Evolutionary conservation across 2,113 vertebrate genomes (phyloP), one percentile per base, ranked within the genome.

Genomic region (Upupa epops): DNA sequence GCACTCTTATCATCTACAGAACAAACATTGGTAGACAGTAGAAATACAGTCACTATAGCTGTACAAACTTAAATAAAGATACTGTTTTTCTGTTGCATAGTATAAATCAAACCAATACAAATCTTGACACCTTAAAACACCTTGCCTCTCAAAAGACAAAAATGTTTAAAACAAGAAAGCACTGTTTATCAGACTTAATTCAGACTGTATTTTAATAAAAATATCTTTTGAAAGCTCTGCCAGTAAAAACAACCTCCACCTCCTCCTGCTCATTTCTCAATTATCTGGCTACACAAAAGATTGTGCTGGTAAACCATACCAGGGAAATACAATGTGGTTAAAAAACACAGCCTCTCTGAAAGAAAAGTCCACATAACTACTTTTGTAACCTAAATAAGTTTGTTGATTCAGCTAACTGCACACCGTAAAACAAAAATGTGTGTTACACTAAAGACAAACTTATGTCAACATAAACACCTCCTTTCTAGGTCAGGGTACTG

Each of bases 231-330:
- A 87, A 49, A 91, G 71, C 58, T 89, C 70, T 92, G 82, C 58
- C 90, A 82, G 58, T 54, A 82, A 81, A 72, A 85, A 63, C 29
- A 92, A 66, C 59, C 74, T 91, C 66, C 66, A 75, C 58, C 32
- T 78, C 58, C 74, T 86, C 48, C 54, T 68, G 61, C 70, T 91
- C 75, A 76, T 72, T 89, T 37, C 78, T 82, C 85, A 87, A 3
- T 60, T 92, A 83, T 18, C 24, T 17, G 63, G 54, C 83, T 91
- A 84, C 74, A 94, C 74, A 84, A 78, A 90, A 81, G 74, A 94
- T 5, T 75, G 61, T 64, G 78, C 52, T 87, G 66, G 54, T 49
- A 3, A 95, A 78, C 34, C 34, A 82, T 61, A 63, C 56, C 32
- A 64, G 24, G 45, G 20, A 75, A 92, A 68, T 55, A 63, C 1